Evolutionary conservation across 2,797 vertebrate genomes (phyloP), one percentile per base, ranked within the genome.

Genomic region (Tolypeutes matacus): DNA sequence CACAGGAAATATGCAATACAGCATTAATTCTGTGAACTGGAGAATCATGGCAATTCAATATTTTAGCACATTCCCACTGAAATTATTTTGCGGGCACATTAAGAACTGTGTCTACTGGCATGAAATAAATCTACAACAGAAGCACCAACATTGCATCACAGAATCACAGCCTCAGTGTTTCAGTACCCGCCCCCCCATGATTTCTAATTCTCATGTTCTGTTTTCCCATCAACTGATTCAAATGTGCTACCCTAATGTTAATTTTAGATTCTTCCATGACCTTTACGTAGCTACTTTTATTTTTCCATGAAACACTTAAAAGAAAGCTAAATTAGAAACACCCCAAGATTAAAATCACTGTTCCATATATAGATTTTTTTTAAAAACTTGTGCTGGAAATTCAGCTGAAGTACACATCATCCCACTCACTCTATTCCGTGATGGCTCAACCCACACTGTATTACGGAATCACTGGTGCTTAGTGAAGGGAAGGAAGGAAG

Each of bases 1-100:
- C 27, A 93, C 97, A 97, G 98, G 98, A 98, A 98, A 95, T 93
- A 69, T 34, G 5, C 73, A 58, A 70, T 94, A 64, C 70, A 42
- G 95, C 91, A 92, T 94, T 97, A 70, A 86, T 93, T 91, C 94
- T 85, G 75, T 96, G 83, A 94, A 75, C 77, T 95, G 75, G 73
- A 92, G 93, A 96, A 94, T 60, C 0, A 2, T 95, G 97, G 97
- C 96, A 93, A 25, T n/a, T n/a, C 92, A 80, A 60, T 88, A 86
- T 94, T 95, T 46, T 95, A 96, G 91, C 84, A 86, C 94, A 46
- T 98, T 98, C 98, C 97, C 91, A 14, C 3, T 72, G 76, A 97
- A 96, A 73, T 53, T 39, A 80, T 88, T 97, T 80, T 80, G 76
- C 94, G 83, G 0, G 0, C 75, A 95, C 95, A 60, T 72, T 94